These are phyloP conservation scores for Eubucco bourcierii DNA, from an alignment of 2,113 vertebrate genomes.

Conservation along the genomic window DNA sequence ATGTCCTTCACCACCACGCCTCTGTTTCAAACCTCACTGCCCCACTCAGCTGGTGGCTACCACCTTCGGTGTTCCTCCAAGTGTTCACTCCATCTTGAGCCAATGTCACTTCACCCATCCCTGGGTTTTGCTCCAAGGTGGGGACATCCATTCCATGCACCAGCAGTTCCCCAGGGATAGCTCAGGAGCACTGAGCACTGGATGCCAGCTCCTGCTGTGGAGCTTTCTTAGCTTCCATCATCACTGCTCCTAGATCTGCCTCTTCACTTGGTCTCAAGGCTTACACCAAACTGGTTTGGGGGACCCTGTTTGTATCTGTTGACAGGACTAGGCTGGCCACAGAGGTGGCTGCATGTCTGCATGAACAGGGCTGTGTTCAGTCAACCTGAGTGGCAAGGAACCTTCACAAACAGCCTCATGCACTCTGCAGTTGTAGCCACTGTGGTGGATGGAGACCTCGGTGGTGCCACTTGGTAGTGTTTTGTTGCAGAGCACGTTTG, in stretches of 20 bases:
- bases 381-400: background rate
- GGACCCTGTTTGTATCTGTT: background rate
- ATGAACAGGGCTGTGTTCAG: accelerated
- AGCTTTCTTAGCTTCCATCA: background rate
- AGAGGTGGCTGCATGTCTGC: accelerated
- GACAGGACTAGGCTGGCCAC: background rate
- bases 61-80: background rate
- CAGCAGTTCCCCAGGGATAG: accelerated
- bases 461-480: accelerated
- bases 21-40: background rate
- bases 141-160: background rate
- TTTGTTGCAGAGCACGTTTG: background rate
- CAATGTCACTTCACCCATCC: background rate
- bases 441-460: background rate
- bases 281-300: background rate
- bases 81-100: background rate
- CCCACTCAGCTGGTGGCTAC: accelerated
- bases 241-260: background rate
- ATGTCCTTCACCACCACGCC: accelerated
- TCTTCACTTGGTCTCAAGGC: background rate
- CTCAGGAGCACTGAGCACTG: background rate
- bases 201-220: accelerated
- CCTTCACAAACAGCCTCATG: background rate
- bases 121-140: background rate
- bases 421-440: accelerated